Evolutionary conservation across 2,113 vertebrate genomes (phyloP).

Genomic region (Piprites chloris): DNA sequence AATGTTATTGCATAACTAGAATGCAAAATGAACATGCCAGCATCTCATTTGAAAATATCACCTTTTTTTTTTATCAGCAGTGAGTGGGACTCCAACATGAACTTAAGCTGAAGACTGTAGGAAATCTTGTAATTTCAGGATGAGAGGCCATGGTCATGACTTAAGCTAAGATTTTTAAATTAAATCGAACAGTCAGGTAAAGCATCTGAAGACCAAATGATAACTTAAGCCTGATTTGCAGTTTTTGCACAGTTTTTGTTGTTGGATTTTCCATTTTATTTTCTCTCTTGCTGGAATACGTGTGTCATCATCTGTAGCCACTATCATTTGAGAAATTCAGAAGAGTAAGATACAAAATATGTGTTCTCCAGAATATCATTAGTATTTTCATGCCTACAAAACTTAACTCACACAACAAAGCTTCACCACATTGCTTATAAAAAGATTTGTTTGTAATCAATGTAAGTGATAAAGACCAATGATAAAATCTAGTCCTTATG

Average conservation of each 20-base stretch:
- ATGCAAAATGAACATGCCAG: neutral
- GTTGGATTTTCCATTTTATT: neutral
- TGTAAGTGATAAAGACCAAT: neutral
- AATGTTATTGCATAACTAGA: neutral
- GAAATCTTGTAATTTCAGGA: neutral
- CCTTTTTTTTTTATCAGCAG: neutral
- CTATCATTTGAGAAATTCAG: neutral
- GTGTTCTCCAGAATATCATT: neutral
- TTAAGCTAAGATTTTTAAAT: neutral
- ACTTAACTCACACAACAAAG: neutral
- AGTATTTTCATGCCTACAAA: neutral
- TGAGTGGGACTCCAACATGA: neutral
- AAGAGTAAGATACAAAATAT: neutral
- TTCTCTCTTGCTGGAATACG: neutral
- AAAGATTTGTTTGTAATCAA: neutral
- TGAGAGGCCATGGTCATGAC: neutral
- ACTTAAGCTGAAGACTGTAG: neutral
- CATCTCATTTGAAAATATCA: neutral
- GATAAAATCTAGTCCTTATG: neutral
- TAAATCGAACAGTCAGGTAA: neutral
- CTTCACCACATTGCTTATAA: accelerated
- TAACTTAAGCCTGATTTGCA: neutral
- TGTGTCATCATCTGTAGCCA: neutral
- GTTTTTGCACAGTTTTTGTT: neutral
- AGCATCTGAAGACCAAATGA: neutral